Percentiles rank a stretch among this genome's conserved stretches.
phyloP scores from a whole-genome alignment of 1,140 invertebrate genomes.

The Drosophila insularis region DNA sequence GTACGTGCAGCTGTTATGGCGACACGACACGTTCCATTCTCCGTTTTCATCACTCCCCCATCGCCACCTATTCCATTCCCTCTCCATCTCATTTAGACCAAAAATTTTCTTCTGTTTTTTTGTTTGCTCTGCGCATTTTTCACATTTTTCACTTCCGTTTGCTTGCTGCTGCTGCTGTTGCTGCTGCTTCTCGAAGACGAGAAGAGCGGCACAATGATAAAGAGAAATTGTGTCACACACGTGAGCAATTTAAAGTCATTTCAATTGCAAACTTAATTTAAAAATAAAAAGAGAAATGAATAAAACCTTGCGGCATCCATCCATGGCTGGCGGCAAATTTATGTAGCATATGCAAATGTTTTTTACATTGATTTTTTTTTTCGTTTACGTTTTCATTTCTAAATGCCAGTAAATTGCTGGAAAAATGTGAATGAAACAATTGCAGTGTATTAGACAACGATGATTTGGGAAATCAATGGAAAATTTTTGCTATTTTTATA shows the following conservation, averaged over 20 bases:
- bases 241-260: slow-evolving; percentile 79
- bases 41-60: slow-evolving; percentile 5
- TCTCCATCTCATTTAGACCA: neutral
- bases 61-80: neutral
- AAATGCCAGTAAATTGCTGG: slow-evolving; percentile 1
- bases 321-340: slow-evolving; percentile 47
- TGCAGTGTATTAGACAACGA: neutral
- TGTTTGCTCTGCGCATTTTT: slow-evolving; percentile 68
- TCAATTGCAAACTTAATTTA: slow-evolving; percentile 77
- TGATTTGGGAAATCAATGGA: neutral
- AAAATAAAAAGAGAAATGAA: slow-evolving; percentile 29
- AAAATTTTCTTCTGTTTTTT: slow-evolving; percentile 23
- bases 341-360: neutral
- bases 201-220: slow-evolving; percentile 12
- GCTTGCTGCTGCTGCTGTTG: slow-evolving; percentile 35
- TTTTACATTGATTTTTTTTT: neutral
- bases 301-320: neutral
- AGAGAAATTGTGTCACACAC: slow-evolving; percentile 74
- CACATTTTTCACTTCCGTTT: slow-evolving; percentile 70
- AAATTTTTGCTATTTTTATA: neutral
- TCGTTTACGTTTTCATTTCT: neutral
- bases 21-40: slow-evolving; percentile 40
- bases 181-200: neutral
- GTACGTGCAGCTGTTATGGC: slow-evolving; percentile 70
- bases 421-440: neutral